phyloP scores from a whole-genome alignment of 2,797 vertebrate species.

The Chaetodon trifasciatus region DNA sequence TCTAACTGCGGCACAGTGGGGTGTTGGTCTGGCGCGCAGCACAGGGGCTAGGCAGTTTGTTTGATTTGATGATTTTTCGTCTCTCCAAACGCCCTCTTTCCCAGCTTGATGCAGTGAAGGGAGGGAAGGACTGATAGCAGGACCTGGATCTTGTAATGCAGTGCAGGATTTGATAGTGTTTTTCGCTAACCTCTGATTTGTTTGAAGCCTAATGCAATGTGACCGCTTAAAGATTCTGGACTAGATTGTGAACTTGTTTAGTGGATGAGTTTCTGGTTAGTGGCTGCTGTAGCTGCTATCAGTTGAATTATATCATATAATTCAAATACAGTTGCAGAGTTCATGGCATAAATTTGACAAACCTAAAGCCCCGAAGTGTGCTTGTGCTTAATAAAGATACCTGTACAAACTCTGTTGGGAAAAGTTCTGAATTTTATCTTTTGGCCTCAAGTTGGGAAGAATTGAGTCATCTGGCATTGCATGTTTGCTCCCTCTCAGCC shows the following conservation, averaged over 20 bases:
- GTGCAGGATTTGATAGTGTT: background rate
- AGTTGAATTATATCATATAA: background rate
- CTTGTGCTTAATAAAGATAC: background rate
- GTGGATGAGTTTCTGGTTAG: background rate
- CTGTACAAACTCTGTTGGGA: background rate
- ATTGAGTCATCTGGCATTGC: slow-evolving; percentile 55
- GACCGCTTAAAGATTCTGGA: background rate
- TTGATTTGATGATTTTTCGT: slow-evolving; percentile 69
- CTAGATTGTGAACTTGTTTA: background rate
- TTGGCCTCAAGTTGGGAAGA: slow-evolving; percentile 52
- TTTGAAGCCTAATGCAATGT: background rate
- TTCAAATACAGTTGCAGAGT: background rate
- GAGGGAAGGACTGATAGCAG: background rate
- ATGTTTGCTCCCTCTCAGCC: slow-evolving; percentile 49
- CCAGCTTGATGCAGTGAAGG: slow-evolving; percentile 6
- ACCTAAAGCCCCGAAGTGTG: background rate
- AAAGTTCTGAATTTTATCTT: slow-evolving; percentile 35
- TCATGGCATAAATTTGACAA: background rate
- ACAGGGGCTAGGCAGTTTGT: slow-evolving; percentile 49
- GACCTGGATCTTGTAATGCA: slow-evolving; percentile 11
- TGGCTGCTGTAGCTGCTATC: background rate
- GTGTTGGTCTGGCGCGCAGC: slow-evolving; percentile 49
- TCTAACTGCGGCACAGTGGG: slow-evolving; percentile 79
- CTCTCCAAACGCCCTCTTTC: slow-evolving; percentile 36
- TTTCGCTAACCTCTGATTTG: background rate